Percentiles rank a stretch among this genome's conserved stretches.
phyloP scores from a whole-genome alignment of 2,113 vertebrate species.

The Shinisaurus crocodilurus region DNA sequence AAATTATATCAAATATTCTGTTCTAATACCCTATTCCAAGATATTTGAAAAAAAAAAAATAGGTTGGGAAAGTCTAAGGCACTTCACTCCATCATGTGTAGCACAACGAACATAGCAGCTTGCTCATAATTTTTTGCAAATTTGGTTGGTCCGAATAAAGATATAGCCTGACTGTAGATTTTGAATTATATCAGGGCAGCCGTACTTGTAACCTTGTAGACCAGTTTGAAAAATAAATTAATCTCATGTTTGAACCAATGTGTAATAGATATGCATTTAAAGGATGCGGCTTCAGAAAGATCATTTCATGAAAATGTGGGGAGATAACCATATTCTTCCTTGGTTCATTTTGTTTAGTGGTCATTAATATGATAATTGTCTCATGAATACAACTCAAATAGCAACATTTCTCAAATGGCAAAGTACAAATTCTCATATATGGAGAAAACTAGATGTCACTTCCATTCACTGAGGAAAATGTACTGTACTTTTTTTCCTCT shows the following conservation, averaged over 20 bases:
- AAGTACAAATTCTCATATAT: background rate
- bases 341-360: background rate
- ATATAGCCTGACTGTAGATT: background rate
- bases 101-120: background rate
- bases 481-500: background rate
- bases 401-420: background rate
- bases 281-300: conserved; percentile 10
- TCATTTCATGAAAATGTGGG: conserved; percentile 23
- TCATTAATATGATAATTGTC: background rate
- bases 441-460: background rate
- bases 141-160: background rate
- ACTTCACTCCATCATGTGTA: background rate
- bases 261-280: conserved; percentile 24
- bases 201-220: background rate
- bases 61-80: background rate
- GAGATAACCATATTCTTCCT: background rate
- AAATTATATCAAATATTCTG: background rate
- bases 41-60: background rate
- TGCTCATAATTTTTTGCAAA: background rate
- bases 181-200: background rate
- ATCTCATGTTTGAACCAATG: conserved; percentile 4
- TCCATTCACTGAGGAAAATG: background rate
- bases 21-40: background rate
- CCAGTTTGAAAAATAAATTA: conserved; percentile 1
- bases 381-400: background rate